These are phyloP conservation scores for Oplegnathus fasciatus DNA, from an alignment of 2,113 vertebrate genomes.

Conservation along the genomic window DNA sequence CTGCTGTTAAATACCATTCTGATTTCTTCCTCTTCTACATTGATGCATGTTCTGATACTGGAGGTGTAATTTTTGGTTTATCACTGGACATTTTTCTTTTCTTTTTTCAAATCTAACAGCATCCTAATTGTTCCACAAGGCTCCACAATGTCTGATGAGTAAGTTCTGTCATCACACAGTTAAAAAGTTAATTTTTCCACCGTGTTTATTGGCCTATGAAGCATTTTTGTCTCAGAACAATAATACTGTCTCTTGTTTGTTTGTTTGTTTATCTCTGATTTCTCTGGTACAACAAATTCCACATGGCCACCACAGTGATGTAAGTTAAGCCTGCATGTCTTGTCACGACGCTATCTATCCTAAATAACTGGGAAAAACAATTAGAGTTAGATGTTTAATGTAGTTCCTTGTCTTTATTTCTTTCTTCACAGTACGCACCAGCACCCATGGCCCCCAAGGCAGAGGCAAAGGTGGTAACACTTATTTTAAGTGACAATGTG, in stretches of 20 bases:
- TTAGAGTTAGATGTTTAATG: not conserved
- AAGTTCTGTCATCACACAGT: conserved; percentile 44
- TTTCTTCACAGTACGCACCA: conserved; percentile 44
- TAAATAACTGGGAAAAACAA: not conserved
- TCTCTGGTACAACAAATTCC: conserved; percentile 28
- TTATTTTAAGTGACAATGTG: conserved; percentile 2
- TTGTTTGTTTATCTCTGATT: conserved; percentile 20
- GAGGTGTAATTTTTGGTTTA: not conserved
- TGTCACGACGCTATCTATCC: not conserved
- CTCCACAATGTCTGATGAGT: conserved; percentile 72
- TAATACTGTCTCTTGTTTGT: conserved; percentile 17
- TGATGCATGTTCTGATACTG: not conserved
- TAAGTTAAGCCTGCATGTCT: conserved; percentile 60
- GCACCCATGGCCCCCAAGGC: conserved; percentile 31
- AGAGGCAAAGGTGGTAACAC: conserved; percentile 69
- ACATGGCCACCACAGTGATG: conserved; percentile 54
- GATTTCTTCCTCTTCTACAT: not conserved
- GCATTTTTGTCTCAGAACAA: conserved; percentile 6
- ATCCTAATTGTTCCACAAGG: conserved; percentile 2
- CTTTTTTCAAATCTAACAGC: not conserved
- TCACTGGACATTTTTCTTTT: conserved; percentile 24
- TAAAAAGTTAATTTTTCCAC: not conserved
- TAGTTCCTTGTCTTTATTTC: not conserved
- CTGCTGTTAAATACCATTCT: not conserved
- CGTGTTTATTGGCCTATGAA: not conserved